Base-by-base conservation (phyloP, 2,888 invertebrate species). In the Venusia cambrica region DNA sequence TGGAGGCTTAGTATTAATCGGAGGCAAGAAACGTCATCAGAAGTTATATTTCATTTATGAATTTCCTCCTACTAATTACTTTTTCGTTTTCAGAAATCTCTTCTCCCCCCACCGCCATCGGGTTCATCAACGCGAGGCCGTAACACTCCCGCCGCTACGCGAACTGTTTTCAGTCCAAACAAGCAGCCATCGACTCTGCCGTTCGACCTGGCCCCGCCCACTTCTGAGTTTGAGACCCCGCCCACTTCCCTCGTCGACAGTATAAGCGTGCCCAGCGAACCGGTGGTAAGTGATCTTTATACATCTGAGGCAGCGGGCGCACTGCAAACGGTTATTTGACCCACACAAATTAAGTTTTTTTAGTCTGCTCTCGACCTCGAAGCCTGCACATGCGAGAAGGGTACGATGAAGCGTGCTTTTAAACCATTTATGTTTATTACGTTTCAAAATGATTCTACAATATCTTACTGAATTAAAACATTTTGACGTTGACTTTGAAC, bases 51-150 rank as follows among this genome's bases (percentile, higher is more conserved):
- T 16, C n/a, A 16, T 5, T 16, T 16, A 16, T 16, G n/a, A n/a
- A n/a, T n/a, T n/a, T n/a, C n/a, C n/a, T 16, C 2, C n/a, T 16
- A n/a, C 7, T 10, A 29, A 4, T 5, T 31, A 6, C 4, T 6
- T 31, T 17, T 15, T 14, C 13, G 2, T 1, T 59, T 59, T 3
- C 70, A 81, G 79, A 85, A 85, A 57, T 85, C 85, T 0, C 74
- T 88, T 0, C 69, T 87, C 1, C 88, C 87, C 1, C 87, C 87
- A 0, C 81, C 80, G 0, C 87, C 87, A 0, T 62, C 77, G 2
- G 77, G 75, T 1, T 42, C 73, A 0, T 49, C 73, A 0, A 52
- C 62, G 17, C 74, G 79, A 8, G 80, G 75, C 0, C 74, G 81
- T 9, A 71, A 57, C 46, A 67, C 77, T 1, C 73, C 79, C 0